Percentiles rank a stretch among this genome's conserved stretches.
phyloP scores from a whole-genome alignment of 2,113 vertebrate species.

The Gavia stellata region DNA sequence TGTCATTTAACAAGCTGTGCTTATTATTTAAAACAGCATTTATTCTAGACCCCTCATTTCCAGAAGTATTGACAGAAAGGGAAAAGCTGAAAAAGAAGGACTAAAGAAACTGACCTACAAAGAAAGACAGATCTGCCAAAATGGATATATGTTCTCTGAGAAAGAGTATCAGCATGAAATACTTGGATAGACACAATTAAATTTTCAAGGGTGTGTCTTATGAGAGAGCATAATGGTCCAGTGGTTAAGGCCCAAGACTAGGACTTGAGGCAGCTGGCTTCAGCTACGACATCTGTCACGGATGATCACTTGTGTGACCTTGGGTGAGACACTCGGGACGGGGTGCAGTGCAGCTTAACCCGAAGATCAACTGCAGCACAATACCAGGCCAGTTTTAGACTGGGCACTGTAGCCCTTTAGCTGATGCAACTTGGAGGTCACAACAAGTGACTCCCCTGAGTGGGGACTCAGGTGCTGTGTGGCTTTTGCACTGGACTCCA shows the following conservation, averaged over 20 bases:
- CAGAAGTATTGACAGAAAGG: background rate
- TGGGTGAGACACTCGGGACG: background rate
- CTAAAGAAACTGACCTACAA: background rate
- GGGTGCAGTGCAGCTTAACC: background rate
- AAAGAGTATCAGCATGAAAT: background rate
- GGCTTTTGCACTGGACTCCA: background rate
- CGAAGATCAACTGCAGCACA: background rate
- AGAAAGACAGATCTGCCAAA: background rate
- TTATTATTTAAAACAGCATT: background rate
- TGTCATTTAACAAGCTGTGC: background rate
- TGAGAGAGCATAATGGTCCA: background rate
- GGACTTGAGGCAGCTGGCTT: background rate
- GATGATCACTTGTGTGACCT: background rate
- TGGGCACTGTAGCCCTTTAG: background rate
- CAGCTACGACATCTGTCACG: background rate
- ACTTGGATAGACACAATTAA: background rate
- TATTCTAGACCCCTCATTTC: background rate
- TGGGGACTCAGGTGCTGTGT: background rate
- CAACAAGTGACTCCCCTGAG: background rate
- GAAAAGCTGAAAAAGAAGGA: background rate
- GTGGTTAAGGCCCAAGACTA: background rate
- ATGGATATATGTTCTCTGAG: background rate
- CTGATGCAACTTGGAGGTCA: rapidly evolving
- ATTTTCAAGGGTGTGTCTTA: background rate
- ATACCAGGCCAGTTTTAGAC: background rate